These are phyloP conservation scores for Brachyopa scutellaris DNA, from an alignment of 2,888 invertebrate genomes.

Conservation along the genomic window DNA sequence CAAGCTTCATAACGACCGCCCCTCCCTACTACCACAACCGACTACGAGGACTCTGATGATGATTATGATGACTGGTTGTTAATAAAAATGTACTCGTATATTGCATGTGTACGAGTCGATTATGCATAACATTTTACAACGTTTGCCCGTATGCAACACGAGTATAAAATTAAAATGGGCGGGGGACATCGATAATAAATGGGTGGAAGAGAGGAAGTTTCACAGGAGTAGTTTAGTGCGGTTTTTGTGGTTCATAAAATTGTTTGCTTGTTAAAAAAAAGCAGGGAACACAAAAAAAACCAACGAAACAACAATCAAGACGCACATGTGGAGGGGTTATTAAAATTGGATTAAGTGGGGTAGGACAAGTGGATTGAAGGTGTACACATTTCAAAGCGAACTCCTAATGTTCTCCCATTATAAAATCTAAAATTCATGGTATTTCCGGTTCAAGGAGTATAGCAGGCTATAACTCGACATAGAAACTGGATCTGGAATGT, in stretches of 20 bases:
- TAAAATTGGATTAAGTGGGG: conserved; percentile 66
- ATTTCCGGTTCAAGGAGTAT: not conserved
- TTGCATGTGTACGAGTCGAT: conserved; percentile 70
- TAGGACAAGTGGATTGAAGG: not conserved
- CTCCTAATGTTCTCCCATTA: conserved; percentile 16
- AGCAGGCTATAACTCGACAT: too few relatives aligned
- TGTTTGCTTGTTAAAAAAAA: conserved; percentile 60
- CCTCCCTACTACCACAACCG: not conserved
- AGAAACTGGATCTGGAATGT: too few relatives aligned
- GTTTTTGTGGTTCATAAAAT: conserved; percentile 70
- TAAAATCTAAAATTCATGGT: not conserved
- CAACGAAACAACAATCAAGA: conserved; percentile 47
- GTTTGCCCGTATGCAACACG: too few relatives aligned
- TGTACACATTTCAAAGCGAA: not conserved
- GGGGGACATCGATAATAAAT: conserved; percentile 60
- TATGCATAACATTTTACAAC: conserved; percentile 70
- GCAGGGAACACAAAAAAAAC: not conserved
- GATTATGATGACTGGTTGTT: conserved; percentile 70
- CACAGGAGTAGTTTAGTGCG: conserved; percentile 48
- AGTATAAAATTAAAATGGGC: conserved; percentile 24
- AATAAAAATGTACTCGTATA: conserved; percentile 48
- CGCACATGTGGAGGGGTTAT: conserved; percentile 52
- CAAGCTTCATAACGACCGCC: conserved; percentile 26
- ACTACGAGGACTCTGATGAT: conserved; percentile 40
- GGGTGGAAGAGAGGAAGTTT: conserved; percentile 46